Evolutionary conservation across 2,113 vertebrate species (phyloP).

Genomic region (Zootoca vivipara): DNA sequence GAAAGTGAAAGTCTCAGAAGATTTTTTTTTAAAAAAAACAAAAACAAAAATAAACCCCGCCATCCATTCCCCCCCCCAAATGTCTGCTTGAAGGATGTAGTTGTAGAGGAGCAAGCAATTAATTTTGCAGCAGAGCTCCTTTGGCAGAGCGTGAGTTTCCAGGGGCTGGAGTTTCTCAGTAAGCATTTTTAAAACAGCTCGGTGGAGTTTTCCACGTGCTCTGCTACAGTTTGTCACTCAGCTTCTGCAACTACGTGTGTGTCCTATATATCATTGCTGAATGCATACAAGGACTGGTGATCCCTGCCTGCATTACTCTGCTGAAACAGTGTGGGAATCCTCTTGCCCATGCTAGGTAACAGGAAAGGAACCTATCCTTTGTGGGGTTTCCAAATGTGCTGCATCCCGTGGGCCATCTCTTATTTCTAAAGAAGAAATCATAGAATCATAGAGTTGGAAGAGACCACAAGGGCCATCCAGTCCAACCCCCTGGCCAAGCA

Average conservation of each 20-base stretch:
- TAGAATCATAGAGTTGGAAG: too few relatives aligned
- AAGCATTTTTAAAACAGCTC: constrained; percentile 38
- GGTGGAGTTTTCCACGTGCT: constrained; percentile 28
- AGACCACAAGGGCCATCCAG: too few relatives aligned
- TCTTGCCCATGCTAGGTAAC: constrained; percentile 19
- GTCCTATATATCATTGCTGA: constrained; percentile 27
- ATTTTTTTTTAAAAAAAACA: not conserved
- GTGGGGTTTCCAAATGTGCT: constrained; percentile 12
- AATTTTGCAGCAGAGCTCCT: constrained; percentile 40
- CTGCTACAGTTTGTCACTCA: constrained; percentile 25
- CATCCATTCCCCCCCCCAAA: not conserved
- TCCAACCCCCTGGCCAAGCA: too few relatives aligned
- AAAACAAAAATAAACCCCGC: too few relatives aligned
- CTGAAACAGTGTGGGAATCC: not conserved
- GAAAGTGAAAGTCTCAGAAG: constrained; percentile 47
- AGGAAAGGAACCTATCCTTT: not conserved
- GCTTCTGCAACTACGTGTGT: constrained; percentile 48
- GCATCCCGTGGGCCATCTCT: not conserved
- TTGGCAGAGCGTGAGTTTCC: constrained; percentile 28
- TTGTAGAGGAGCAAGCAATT: constrained; percentile 47
- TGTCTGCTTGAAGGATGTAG: constrained; percentile 56
- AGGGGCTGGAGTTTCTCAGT: constrained; percentile 45
- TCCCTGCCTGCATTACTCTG: not conserved
- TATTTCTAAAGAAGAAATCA: not conserved
- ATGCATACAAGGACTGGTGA: constrained; percentile 24